Evolutionary conservation across 2,797 vertebrate species (phyloP).

Genomic region (Peromyscus aztecus): DNA sequence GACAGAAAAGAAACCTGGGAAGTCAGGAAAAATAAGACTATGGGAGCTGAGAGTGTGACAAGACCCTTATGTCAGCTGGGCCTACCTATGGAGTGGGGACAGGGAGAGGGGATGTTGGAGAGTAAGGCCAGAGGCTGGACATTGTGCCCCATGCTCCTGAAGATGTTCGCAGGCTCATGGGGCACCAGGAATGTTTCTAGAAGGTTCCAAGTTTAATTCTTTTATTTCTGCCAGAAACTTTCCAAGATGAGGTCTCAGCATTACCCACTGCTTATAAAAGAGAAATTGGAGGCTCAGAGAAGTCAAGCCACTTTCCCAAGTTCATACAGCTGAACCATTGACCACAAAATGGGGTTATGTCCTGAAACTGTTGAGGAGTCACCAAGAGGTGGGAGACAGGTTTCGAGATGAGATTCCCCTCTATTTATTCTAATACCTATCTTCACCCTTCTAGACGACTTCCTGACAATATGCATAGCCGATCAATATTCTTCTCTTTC

Average conservation of each 20-base stretch:
- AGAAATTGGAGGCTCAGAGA: neutral
- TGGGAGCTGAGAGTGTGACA: neutral
- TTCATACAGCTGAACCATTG: neutral
- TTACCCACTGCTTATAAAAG: neutral
- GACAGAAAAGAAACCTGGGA: neutral
- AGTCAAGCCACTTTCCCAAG: neutral
- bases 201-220: neutral
- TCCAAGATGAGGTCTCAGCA: neutral
- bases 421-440: neutral
- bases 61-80: neutral
- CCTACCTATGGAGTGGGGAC: neutral
- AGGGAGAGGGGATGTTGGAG: neutral
- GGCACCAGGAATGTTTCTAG: neutral
- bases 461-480: conserved; percentile 1
- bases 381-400: neutral
- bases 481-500: conserved; percentile 11
- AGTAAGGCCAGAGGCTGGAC: neutral
- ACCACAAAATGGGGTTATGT: neutral
- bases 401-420: neutral
- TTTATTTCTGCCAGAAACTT: neutral
- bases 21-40: fast-evolving
- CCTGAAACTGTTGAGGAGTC: neutral
- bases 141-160: fast-evolving
- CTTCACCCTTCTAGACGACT: conserved; percentile 8
- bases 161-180: fast-evolving